These are phyloP conservation scores for Dasysyrphus albostriatus DNA, from an alignment of 2,888 invertebrate genomes.

Conservation along the genomic window DNA sequence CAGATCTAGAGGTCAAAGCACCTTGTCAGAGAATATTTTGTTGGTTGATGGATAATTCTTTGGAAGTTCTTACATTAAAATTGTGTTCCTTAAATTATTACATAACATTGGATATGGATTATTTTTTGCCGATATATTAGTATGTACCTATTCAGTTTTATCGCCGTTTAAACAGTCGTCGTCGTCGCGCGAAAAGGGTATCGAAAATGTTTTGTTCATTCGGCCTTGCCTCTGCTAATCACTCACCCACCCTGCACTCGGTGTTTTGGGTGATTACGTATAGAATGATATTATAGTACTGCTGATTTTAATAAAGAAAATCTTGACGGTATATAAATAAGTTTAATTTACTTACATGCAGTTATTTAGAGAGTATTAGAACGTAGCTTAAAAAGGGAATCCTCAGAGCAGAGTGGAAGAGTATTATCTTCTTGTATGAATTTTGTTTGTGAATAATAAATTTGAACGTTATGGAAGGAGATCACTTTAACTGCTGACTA, in stretches of 20 bases:
- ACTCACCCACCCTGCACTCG: not conserved
- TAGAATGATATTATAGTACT: not conserved
- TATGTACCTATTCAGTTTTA: not conserved
- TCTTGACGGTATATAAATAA: not conserved
- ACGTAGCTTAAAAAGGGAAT: not conserved
- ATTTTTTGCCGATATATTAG: not conserved
- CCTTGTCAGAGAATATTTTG: not conserved
- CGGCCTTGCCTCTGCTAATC: not conserved
- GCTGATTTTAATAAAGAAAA: too few species aligned
- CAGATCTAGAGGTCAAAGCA: not conserved
- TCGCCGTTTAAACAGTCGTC: not conserved
- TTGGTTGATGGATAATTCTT: not conserved
- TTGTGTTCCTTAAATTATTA: not conserved
- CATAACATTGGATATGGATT: not conserved
- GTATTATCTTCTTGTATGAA: not conserved
- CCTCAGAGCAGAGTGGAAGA: not conserved
- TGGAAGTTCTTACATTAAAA: not conserved
- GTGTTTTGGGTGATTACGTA: slow-evolving; percentile 13
- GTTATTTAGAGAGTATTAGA: not conserved
- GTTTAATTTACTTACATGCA: slow-evolving; percentile 5
- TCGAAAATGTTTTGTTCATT: not conserved
- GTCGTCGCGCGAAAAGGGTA: not conserved
- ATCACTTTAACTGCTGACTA: slow-evolving; percentile 17
- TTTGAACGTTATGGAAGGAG: not conserved
- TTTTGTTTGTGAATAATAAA: not conserved